phyloP scores from a whole-genome alignment of 2,888 invertebrate genomes.

The Ecliptopera silaceata region DNA sequence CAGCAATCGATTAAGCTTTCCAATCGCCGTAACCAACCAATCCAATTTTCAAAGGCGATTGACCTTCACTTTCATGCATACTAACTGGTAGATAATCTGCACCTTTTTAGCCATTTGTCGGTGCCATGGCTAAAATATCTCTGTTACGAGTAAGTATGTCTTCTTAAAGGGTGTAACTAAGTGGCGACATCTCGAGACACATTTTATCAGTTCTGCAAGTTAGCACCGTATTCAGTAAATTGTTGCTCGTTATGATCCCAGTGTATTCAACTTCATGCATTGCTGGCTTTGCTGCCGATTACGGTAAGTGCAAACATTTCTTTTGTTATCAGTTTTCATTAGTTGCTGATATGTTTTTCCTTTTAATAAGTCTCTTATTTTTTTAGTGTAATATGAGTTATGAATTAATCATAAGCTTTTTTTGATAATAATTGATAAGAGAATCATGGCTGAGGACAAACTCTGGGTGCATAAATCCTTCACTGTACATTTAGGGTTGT shows the following conservation, averaged over 20 bases:
- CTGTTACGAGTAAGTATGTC: neutral
- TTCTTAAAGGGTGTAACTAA: slow-evolving; percentile 15
- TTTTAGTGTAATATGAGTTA: too few species aligned
- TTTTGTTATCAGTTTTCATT: too few species aligned
- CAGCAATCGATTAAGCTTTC: slow-evolving; percentile 4
- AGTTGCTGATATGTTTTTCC: too few species aligned
- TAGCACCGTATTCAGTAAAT: neutral
- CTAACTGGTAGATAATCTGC: slow-evolving; percentile 16
- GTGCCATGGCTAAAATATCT: slow-evolving; percentile 24
- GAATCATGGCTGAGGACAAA: too few species aligned
- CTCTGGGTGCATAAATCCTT: too few species aligned
- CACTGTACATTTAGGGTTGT: too few species aligned
- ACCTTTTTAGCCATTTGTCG: slow-evolving; percentile 18
- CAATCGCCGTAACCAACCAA: slow-evolving; percentile 18
- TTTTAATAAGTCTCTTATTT: too few species aligned
- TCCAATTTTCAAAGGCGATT: slow-evolving; percentile 26
- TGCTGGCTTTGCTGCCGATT: too few species aligned
- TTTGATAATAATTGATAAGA: too few species aligned
- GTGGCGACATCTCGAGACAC: neutral
- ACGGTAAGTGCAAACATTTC: too few species aligned
- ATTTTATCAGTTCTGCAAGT: neutral
- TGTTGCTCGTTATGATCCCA: neutral
- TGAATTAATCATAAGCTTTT: too few species aligned
- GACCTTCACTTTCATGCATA: slow-evolving; percentile 18
- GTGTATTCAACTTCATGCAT: too few species aligned